Base-by-base conservation (phyloP, 1,140 invertebrate genomes). In the Antheraea pernyi region DNA sequence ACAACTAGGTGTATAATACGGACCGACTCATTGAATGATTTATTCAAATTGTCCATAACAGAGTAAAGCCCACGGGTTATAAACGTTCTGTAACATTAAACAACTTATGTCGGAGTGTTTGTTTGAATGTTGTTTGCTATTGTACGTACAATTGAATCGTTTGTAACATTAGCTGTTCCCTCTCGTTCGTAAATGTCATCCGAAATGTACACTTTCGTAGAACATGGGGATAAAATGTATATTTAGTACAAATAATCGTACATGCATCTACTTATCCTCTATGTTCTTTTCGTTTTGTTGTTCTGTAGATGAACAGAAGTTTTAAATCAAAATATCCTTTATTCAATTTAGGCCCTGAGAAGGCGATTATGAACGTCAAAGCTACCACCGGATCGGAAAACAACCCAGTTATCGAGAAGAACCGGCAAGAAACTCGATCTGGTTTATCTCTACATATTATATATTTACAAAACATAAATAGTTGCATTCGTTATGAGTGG, bases 31-130 rank as follows among this genome's bases (percentile, higher is more conserved):
- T 61, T 69, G 58, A 67, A 67, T 75, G 59, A 75, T 69, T 70
- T 72, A 69, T 72, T 75, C 58, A 59, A 64, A 65, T 67, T 61
- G 42, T 69, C 65, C 64, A n/a, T 30, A n/a, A 67, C 30, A 70
- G 58, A 62, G 30, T 19, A 36, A 6, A 39, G 19, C 19, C 46
- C 36, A 19, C 18, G 37, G 10, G 19, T 2, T 60, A 22, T 10
- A 22, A 60, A 60, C 9, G 59, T 60, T 63, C 46, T 61, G 46
- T 16, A 53, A 65, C 18, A 37, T 68, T 68, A 11, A n/a, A 39
- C 30, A 37, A 64, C 13, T 39, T n/a, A 36, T 16, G 46, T 53
- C 13, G 13, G 11, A 53, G 0, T 53, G 10, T 53, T 53, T 53
- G 46, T 53, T n/a, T 64, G 8, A 11, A 16, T 30, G 16, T 60